Conservation (phyloP, 2,797 vertebrate species). For the Coregonus ussuriensis region DNA sequence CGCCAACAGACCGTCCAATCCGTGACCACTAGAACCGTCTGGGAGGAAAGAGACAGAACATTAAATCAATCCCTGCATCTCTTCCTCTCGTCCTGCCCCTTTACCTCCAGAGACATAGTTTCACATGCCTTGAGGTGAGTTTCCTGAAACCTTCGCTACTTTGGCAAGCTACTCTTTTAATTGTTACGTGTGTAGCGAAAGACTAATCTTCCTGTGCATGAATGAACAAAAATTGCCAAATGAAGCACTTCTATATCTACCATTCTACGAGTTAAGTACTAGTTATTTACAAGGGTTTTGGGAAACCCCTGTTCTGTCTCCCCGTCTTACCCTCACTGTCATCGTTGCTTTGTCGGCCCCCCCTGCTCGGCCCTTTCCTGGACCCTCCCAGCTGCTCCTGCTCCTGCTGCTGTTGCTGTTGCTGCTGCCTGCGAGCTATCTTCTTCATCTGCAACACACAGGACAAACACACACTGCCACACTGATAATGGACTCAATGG, state of each 20-base stretch:
- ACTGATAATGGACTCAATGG: neutral
- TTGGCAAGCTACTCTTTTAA: neutral
- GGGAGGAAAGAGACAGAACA: conserved; percentile 16
- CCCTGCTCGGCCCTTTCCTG: conserved; percentile 78
- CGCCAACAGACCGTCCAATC: conserved; percentile 84
- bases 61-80: neutral
- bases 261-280: neutral
- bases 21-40: conserved; percentile 84
- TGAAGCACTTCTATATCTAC: neutral
- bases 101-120: neutral
- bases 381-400: conserved; percentile 84
- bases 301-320: conserved; percentile 18
- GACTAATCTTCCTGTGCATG: too few relatives aligned
- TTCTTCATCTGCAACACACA: conserved; percentile 86
- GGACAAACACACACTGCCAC: conserved; percentile 5
- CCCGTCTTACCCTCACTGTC: conserved; percentile 85
- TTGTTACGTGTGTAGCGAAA: too few relatives aligned
- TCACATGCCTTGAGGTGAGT: neutral
- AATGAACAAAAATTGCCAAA: neutral
- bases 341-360: conserved; percentile 84
- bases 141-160: neutral
- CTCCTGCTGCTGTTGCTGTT: conserved; percentile 86
- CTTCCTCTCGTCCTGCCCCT: neutral
- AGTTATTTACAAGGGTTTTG: neutral
- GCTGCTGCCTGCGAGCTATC: conserved; percentile 86